phyloP scores from a whole-genome alignment of 1,140 invertebrate genomes.

The Pectinophora gossypiella region DNA sequence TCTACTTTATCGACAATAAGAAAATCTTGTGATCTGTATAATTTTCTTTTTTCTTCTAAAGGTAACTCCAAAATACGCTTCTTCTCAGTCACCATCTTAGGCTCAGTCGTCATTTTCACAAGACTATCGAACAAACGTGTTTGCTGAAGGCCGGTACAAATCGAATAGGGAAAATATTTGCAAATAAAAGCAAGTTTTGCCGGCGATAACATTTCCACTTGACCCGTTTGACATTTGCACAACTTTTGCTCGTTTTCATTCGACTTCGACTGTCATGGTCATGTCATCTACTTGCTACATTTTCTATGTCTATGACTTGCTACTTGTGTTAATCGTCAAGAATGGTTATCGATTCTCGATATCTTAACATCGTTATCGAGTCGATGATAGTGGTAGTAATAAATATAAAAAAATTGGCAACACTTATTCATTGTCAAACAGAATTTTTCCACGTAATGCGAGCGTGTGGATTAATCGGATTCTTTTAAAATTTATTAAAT shows the following conservation, averaged over 20 bases:
- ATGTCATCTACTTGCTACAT: too few species aligned
- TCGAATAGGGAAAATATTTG: background rate
- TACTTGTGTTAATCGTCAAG: too few species aligned
- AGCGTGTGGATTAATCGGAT: conserved; percentile 30
- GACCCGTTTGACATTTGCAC: conserved; percentile 1
- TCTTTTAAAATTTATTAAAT: conserved; percentile 10
- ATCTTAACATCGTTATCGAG: too few species aligned
- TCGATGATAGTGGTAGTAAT: too few species aligned
- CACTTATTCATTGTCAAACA: conserved; percentile 38
- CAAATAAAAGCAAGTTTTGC: background rate
- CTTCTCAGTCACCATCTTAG: conserved; percentile 51
- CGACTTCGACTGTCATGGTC: too few species aligned
- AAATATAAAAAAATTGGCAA: conserved; percentile 22
- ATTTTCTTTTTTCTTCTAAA: conserved; percentile 48
- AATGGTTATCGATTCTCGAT: too few species aligned
- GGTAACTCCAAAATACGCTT: conserved; percentile 33
- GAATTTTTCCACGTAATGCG: conserved; percentile 59
- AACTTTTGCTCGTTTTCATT: too few species aligned
- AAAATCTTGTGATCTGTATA: conserved; percentile 39
- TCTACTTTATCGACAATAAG: conserved; percentile 62
- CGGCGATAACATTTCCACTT: conserved; percentile 7
- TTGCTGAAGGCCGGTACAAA: background rate
- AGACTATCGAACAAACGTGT: conserved; percentile 6
- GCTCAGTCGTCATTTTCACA: conserved; percentile 38
- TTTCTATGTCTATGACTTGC: too few species aligned